Evolutionary conservation across 2,113 vertebrate genomes (phyloP).

Genomic region (Pan troglodytes): NHGRI_mPanTro3-v2.1_pri NC_072402.2:102901001-102901500

Average conservation of each 20-base stretch:
- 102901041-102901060: neutral
- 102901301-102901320: slow-evolving; percentile 41
- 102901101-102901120: neutral
- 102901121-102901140: neutral
- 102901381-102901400: neutral
- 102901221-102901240: neutral
- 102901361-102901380: neutral
- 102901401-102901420: neutral
- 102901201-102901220: slow-evolving; percentile 26
- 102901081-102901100: neutral
- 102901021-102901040: neutral
- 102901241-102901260: slow-evolving; percentile 42
- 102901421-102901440: neutral
- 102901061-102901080: neutral
- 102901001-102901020: neutral
- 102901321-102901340: slow-evolving; percentile 44
- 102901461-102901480: neutral
- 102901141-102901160: neutral
- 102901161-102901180: neutral
- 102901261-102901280: slow-evolving; percentile 35
- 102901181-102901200: neutral
- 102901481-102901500: neutral
- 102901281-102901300: slow-evolving; percentile 30
- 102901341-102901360: slow-evolving; percentile 37
- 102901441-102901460: neutral